Base-by-base conservation (phyloP, 2,888 invertebrate species). In the Phyllotreta striolata region DNA sequence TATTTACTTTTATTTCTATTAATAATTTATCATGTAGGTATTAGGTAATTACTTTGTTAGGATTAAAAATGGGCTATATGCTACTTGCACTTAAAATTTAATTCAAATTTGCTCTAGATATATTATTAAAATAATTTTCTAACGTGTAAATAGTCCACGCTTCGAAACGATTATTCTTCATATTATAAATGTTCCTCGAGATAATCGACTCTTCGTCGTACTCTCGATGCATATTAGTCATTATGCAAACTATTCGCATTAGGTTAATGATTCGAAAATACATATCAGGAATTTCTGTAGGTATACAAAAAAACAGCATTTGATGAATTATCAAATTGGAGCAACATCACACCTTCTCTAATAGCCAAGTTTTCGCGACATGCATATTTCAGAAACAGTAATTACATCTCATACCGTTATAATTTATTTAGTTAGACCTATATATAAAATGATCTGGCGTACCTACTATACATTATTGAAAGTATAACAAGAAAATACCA, bases 401-500 rank as follows among this genome's bases (percentile, higher is more conserved):
- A 62, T 62, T 58, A 54, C 35, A 44, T 55, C 56, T 51, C 40
- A n/a, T 43, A 46, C 65, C 52, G 46, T 49, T 65, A 65, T 65
- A 62, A 62, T 58, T 55, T 55, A 47, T 52, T 58, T 49, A 54
- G 58, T 62, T 46, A 14, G 47, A 47, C 47, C 35, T 57, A 37
- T 52, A 6, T 51, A 38, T 55, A 61, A 24, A 24, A 24, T 54
- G 56, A 58, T 51, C 51, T 59, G 52, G 35, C 44, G 39, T 35
- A 47, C 52, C 44, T 35, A 47, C 52, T 52, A 49, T 12, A 41
- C 47, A 64, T 56, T 64, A 64, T 57, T 61, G 55, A 65, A 65
- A 62, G 62, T 65, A 65, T 65, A 62, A 62, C 65, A 65, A 62
- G 57, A 65, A 62, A 65, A 65, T 51, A 65, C 43, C 65, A 65